Percentiles rank a stretch among this genome's conserved stretches.
Conservation (phyloP, 2,888 invertebrate species). For the Pecten maximus region DNA sequence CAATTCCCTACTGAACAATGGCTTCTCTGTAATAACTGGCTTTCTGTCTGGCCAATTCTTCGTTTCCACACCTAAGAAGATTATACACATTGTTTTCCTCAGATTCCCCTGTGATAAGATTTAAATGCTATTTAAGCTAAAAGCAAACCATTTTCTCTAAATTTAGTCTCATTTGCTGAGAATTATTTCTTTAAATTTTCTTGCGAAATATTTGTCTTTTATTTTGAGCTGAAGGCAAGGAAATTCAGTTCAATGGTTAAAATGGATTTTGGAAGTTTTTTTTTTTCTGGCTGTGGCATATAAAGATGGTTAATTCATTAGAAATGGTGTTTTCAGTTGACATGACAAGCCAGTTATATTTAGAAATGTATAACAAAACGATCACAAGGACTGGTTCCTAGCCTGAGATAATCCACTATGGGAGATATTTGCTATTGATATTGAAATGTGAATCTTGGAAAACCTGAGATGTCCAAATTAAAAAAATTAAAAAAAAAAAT, state of each 20-base stretch:
- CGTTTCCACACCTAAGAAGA: neutral
- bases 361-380: no score
- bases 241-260: neutral
- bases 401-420: no score
- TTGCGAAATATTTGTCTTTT: neutral
- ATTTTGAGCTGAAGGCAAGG: neutral
- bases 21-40: neutral
- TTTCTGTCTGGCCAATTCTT: constrained; percentile 14
- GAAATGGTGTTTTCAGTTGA: neutral
- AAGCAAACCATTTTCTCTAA: neutral
- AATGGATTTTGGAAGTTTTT: neutral
- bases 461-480: no score
- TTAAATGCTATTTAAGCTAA: neutral
- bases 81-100: neutral
- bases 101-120: neutral
- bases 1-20: neutral
- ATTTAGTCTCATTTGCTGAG: neutral
- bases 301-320: neutral
- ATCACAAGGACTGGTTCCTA: no score
- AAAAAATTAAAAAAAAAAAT: no score
- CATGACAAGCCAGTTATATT: neutral
- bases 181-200: neutral
- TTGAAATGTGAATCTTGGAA: no score
- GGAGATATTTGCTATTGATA: no score
- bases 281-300: neutral